Evolutionary conservation across 2,888 invertebrate genomes (phyloP).

Genomic region (Lamproptera curius): DNA sequence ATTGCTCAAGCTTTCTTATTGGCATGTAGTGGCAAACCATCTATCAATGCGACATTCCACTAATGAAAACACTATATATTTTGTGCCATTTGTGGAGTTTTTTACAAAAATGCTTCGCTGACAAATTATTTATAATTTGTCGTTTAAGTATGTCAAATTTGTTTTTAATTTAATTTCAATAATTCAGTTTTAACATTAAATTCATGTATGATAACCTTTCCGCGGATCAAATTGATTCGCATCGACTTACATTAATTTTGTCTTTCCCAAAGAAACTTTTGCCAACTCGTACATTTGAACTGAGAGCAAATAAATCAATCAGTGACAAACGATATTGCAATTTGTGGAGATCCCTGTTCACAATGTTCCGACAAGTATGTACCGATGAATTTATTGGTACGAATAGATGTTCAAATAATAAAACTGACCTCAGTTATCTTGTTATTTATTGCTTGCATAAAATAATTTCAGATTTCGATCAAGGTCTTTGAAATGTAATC

Average conservation of each 20-base stretch:
- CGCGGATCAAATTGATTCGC: no score
- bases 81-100: no score
- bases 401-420: not conserved
- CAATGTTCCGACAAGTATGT: not conserved
- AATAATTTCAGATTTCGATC: not conserved
- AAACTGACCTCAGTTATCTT: constrained; percentile 1
- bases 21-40: no score
- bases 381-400: not conserved
- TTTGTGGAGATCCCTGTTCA: constrained; percentile 7
- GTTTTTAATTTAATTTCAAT: no score
- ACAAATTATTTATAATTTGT: no score
- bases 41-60: no score
- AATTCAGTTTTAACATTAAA: no score
- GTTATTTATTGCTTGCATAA: not conserved
- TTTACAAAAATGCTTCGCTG: no score
- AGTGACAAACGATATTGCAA: constrained; percentile 5
- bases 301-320: constrained; percentile 11
- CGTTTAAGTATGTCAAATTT: no score
- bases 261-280: not conserved
- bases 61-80: no score
- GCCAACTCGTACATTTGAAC: not conserved
- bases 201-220: no score
- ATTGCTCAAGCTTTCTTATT: no score
- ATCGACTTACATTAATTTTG: not conserved
- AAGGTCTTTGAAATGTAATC: not conserved